A percentile compares a stretch with the other conserved stretches of the same genome.
Evolutionary conservation across 2,797 vertebrate species (phyloP).

Genomic region (Heterohyrax brucei): DNA sequence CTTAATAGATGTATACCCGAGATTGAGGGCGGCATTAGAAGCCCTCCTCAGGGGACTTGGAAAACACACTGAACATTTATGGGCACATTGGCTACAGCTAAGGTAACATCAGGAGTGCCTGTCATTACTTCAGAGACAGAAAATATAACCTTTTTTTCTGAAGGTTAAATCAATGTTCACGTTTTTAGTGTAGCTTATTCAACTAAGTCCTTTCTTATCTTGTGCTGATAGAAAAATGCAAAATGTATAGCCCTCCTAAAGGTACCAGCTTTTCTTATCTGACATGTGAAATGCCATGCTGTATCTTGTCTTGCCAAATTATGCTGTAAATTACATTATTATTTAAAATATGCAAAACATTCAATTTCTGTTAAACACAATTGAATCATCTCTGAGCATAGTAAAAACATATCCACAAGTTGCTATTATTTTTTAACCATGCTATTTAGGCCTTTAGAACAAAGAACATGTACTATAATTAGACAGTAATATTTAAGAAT

Average conservation of each 20-base stretch:
- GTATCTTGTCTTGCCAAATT: background rate
- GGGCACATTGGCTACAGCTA: background rate
- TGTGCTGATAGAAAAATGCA: constrained; percentile 25
- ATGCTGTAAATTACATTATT: constrained; percentile 17
- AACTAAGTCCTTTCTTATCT: constrained; percentile 52
- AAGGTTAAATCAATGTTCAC: constrained; percentile 42
- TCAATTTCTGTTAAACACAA: constrained; percentile 50
- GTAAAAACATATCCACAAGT: constrained; percentile 16
- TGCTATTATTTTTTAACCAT: constrained; percentile 26
- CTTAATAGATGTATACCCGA: background rate
- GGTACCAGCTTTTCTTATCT: background rate
- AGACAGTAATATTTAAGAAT: constrained; percentile 29
- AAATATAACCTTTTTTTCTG: background rate
- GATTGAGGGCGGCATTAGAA: background rate
- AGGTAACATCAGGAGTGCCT: too few relatives aligned
- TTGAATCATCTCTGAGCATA: background rate
- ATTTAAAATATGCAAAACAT: constrained; percentile 41
- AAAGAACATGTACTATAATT: constrained; percentile 9
- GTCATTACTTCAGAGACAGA: background rate
- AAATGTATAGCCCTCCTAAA: background rate
- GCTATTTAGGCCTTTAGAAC: background rate
- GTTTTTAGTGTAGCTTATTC: constrained; percentile 24
- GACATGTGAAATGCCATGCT: background rate
- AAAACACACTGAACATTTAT: background rate
- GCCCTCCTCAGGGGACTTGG: background rate